These are phyloP conservation scores for Pangasianodon hypophthalmus DNA, from an alignment of 2,113 vertebrate genomes.

Conservation along the genomic window DNA sequence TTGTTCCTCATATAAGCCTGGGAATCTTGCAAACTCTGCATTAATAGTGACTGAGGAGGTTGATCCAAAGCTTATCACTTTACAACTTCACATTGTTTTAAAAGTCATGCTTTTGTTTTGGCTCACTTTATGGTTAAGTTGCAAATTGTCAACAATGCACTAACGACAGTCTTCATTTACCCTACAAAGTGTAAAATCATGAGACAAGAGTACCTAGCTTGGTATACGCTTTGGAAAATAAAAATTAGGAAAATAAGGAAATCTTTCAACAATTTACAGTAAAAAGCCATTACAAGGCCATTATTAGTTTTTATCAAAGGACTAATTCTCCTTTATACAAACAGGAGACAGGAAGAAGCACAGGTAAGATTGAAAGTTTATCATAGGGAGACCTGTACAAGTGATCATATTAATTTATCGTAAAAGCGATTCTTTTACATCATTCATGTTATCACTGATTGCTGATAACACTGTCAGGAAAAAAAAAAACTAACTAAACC, in stretches of 20 bases:
- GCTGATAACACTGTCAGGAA: slow-evolving; percentile 48
- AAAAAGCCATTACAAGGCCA: slow-evolving; percentile 30
- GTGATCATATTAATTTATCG: slow-evolving; percentile 38
- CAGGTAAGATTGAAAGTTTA: slow-evolving; percentile 29
- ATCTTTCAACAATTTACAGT: slow-evolving; percentile 19
- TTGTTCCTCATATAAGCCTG: not conserved
- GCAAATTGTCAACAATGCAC: not conserved
- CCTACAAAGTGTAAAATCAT: slow-evolving; percentile 33
- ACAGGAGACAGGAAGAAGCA: slow-evolving; percentile 30
- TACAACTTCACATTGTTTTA: slow-evolving; percentile 18
- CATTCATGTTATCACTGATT: slow-evolving; percentile 44
- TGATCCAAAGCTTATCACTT: not conserved
- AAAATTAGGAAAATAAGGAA: slow-evolving; percentile 35
- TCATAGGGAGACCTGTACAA: slow-evolving; percentile 7
- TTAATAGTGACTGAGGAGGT: not conserved
- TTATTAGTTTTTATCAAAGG: slow-evolving; percentile 30
- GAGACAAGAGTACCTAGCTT: slow-evolving; percentile 13
- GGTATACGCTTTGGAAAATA: slow-evolving; percentile 35
- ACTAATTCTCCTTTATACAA: slow-evolving; percentile 1
- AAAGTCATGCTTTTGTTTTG: slow-evolving; percentile 18
- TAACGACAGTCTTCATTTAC: slow-evolving; percentile 43
- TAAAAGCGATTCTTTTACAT: slow-evolving; percentile 27
- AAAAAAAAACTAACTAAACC: slow-evolving; percentile 56
- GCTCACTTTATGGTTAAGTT: not conserved
- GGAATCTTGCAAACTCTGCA: not conserved